Conservation (phyloP, 1,140 invertebrate genomes). For the Pseudoatta argentina region DNA sequence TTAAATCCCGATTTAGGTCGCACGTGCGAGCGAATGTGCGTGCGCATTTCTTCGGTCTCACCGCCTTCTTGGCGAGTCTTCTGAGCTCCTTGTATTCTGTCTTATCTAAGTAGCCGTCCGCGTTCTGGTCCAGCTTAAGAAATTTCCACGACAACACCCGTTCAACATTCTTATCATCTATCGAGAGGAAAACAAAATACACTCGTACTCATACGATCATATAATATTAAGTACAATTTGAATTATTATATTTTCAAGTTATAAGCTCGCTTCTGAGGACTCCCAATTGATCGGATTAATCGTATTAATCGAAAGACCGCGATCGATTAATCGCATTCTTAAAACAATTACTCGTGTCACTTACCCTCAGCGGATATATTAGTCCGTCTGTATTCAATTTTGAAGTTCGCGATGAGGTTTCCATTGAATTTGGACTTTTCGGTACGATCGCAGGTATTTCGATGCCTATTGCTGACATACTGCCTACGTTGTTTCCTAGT, state of each 20-base stretch:
- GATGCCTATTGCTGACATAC: conserved; percentile 75
- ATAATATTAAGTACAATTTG: too few species aligned
- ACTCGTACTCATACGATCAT: neutral
- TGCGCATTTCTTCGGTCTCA: conserved; percentile 95
- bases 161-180: conserved; percentile 83
- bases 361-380: conserved; percentile 83
- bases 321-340: too few species aligned
- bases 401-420: conserved; percentile 94
- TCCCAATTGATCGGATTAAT: neutral
- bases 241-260: too few species aligned
- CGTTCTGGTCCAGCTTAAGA: conserved; percentile 91
- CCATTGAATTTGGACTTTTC: conserved; percentile 93
- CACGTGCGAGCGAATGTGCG: conserved; percentile 95
- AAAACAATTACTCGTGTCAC: neutral
- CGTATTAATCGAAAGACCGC: too few species aligned
- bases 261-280: neutral
- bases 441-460: conserved; percentile 88
- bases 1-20: conserved; percentile 92
- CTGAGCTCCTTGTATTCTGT: conserved; percentile 93
- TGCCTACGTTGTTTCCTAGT: conserved; percentile 81
- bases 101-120: conserved; percentile 91
- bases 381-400: conserved; percentile 90
- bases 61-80: conserved; percentile 93
- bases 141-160: conserved; percentile 96
- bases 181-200: neutral